Base-by-base conservation (phyloP, 2,797 vertebrate species). In the Sebastes taczanowskii region DNA sequence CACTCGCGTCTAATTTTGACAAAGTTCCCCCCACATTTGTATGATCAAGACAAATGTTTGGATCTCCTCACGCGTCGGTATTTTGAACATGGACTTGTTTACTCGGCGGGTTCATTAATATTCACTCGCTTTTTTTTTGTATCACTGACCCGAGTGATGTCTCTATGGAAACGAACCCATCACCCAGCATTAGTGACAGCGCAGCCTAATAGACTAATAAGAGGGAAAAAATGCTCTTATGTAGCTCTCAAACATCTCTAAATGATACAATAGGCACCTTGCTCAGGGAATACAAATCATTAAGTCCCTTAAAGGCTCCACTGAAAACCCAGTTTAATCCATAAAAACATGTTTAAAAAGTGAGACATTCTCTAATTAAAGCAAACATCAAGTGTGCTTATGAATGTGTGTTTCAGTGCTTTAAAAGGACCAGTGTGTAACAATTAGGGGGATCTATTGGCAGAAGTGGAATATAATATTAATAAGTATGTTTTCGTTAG, bases 111-210 rank as follows among this genome's bases (percentile, higher is more conserved):
- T 67, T 81, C 68, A 83, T 86, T 87, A 80, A 83, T 72, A 82
- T 85, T 80, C 56, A 35, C 66, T 81, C 30, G 60, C 71, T 78
- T 78, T 81, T 35, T 78, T 79, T 82, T 80, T 78, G 18, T 58
- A 67, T 80, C 29, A 14, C 70, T 83, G 81, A 74, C 79, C 55
- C 38, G 16, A 88, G 66, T 63, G 66, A 86, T 58, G 86, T 91
- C 87, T 86, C 93, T 82, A 91, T 93, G 90, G 92, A 90, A 91
- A 91, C 84, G 4, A 84, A 76, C 62, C 65, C 72, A 65, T 87
- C 83, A 58, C 32, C 62, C 67, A 66, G 78, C 56, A 71, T 79
- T 80, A 76, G 74, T 82, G 81, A 84, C 74, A 71, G 25, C 8
- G 2, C 30, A 30, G 69, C 67, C 34, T 85, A 88, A 89, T 68